Conservation (phyloP, 2,888 invertebrate genomes). For the Phasia obesa region DNA sequence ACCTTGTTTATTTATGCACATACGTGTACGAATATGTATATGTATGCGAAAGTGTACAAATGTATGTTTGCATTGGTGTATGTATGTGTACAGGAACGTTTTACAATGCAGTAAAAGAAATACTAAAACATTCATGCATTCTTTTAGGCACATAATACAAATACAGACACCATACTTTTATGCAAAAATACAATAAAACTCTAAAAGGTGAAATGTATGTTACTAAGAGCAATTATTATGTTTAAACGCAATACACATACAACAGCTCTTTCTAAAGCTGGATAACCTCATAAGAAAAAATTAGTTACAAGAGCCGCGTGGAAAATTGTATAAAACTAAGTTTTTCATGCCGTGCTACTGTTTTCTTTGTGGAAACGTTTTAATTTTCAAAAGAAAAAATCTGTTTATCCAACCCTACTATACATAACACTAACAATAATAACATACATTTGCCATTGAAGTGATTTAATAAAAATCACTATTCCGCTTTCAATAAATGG, state of each 20-base stretch:
- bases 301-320: background rate
- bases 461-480: too few relatives aligned
- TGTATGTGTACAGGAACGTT: background rate
- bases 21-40: too few relatives aligned
- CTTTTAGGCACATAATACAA: conserved; percentile 15
- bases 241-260: background rate
- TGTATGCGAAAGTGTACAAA: too few relatives aligned
- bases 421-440: too few relatives aligned
- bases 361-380: too few relatives aligned
- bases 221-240: conserved; percentile 10
- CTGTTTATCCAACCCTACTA: too few relatives aligned
- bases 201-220: conserved; percentile 57
- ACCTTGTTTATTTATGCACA: too few relatives aligned
- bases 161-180: conserved; percentile 12
- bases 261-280: background rate
- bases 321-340: background rate
- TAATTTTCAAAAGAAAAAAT: too few relatives aligned
- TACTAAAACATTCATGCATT: conserved; percentile 40
- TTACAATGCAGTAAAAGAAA: conserved; percentile 52
- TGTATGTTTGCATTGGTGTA: background rate
- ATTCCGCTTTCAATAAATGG: too few relatives aligned
- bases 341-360: too few relatives aligned
- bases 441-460: too few relatives aligned
- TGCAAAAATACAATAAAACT: conserved; percentile 36
- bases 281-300: background rate